Conservation (phyloP, 2,797 vertebrate species). For the Acestrorhynchus altus region DNA sequence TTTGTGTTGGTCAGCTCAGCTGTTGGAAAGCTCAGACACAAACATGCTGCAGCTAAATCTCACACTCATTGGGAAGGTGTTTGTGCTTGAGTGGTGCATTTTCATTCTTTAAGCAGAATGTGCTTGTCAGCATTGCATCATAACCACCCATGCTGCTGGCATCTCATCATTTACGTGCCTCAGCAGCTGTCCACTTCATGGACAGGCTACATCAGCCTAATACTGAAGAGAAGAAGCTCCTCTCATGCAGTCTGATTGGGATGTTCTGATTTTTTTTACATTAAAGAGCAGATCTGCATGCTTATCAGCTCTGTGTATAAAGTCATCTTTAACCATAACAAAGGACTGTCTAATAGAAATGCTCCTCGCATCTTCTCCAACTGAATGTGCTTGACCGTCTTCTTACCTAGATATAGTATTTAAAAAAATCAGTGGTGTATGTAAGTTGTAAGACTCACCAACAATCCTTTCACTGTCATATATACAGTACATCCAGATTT, state of each 20-base stretch:
- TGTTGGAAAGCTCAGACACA: not conserved
- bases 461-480: no score
- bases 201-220: slow-evolving; percentile 53
- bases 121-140: slow-evolving; percentile 73
- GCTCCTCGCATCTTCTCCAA: not conserved
- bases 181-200: slow-evolving; percentile 69
- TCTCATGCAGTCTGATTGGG: slow-evolving; percentile 45
- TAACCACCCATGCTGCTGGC: slow-evolving; percentile 68
- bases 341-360: not conserved
- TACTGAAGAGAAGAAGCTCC: slow-evolving; percentile 33
- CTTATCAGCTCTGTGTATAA: slow-evolving; percentile 18
- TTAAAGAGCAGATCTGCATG: slow-evolving; percentile 44
- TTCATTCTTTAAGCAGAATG: slow-evolving; percentile 33
- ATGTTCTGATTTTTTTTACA: slow-evolving; percentile 55
- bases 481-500: no score
- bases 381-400: not conserved
- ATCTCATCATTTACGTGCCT: slow-evolving; percentile 76
- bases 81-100: slow-evolving; percentile 36
- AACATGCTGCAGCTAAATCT: not conserved
- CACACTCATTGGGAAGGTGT: not conserved
- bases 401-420: no score
- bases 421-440: no score
- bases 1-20: not conserved
- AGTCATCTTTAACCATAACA: no score
- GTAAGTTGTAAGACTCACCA: no score